These are phyloP conservation scores for Stegostoma tigrinum DNA, from an alignment of 2,113 vertebrate genomes.

Conservation along the genomic window DNA sequence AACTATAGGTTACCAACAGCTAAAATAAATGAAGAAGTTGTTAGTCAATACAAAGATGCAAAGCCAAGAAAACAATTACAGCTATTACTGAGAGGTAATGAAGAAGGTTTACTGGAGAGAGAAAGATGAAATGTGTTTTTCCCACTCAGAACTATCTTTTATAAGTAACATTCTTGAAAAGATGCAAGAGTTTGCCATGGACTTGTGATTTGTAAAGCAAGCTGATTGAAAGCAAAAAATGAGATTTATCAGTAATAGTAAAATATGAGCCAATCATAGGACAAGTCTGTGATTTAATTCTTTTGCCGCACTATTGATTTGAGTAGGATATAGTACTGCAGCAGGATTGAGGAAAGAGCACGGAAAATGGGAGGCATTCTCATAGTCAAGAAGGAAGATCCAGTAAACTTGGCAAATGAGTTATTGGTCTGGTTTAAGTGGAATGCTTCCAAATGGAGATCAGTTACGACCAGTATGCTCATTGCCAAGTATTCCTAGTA, in stretches of 20 bases:
- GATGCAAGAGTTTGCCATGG: neutral
- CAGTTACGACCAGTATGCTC: too few species aligned
- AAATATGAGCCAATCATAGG: neutral
- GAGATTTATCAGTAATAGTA: neutral
- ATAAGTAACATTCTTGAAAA: neutral
- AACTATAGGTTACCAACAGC: neutral
- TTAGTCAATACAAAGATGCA: neutral
- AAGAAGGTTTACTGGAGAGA: neutral
- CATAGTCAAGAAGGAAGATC: too few species aligned
- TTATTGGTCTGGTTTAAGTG: too few species aligned
- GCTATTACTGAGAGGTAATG: neutral
- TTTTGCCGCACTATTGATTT: neutral
- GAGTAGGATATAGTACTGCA: neutral
- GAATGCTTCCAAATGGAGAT: too few species aligned
- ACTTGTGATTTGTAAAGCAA: neutral
- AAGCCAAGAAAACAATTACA: neutral
- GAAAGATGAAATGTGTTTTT: neutral
- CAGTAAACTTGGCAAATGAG: too few species aligned
- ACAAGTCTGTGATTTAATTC: neutral
- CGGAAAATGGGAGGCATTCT: neutral
- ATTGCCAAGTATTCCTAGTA: too few species aligned
- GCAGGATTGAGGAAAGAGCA: neutral
- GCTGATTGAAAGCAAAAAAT: neutral
- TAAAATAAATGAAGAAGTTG: neutral
- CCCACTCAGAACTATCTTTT: neutral